Conservation (phyloP, 2,888 invertebrate genomes). For the Erannis defoliaria region DNA sequence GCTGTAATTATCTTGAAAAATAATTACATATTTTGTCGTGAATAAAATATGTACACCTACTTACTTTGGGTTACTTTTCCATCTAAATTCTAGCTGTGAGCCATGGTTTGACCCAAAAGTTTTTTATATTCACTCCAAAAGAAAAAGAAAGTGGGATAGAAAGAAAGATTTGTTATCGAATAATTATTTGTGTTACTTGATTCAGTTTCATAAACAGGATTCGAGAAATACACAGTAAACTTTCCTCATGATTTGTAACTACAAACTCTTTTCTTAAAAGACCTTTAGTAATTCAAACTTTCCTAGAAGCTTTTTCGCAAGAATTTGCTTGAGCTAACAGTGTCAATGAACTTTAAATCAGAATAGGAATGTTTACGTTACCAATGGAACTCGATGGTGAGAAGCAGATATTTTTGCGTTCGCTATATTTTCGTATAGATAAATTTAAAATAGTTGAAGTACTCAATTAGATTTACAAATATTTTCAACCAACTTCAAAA, state of each 20-base stretch:
- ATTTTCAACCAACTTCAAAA: no score
- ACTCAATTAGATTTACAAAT: no score
- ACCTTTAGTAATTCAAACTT: background rate
- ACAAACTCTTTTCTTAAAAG: background rate
- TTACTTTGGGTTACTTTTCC: no score
- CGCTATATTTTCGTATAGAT: background rate
- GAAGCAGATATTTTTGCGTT: slow-evolving; percentile 56
- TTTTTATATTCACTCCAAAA: no score
- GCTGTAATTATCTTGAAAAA: no score
- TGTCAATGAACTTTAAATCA: slow-evolving; percentile 58
- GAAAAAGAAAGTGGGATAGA: no score
- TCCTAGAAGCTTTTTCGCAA: slow-evolving; percentile 18
- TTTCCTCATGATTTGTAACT: slow-evolving; percentile 2
- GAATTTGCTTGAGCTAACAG: slow-evolving; percentile 16
- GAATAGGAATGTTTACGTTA: slow-evolving; percentile 58
- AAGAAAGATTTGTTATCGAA: no score
- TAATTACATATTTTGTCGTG: no score
- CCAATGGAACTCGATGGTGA: slow-evolving; percentile 48
- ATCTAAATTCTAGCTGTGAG: no score
- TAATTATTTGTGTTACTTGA: background rate
- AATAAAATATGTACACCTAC: no score
- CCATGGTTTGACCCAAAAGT: no score
- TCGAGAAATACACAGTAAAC: background rate
- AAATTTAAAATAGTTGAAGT: background rate
- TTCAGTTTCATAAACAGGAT: background rate